These are phyloP conservation scores for Vulpes vulpes DNA, from an alignment of 2,113 vertebrate genomes.

Conservation along the genomic window DNA sequence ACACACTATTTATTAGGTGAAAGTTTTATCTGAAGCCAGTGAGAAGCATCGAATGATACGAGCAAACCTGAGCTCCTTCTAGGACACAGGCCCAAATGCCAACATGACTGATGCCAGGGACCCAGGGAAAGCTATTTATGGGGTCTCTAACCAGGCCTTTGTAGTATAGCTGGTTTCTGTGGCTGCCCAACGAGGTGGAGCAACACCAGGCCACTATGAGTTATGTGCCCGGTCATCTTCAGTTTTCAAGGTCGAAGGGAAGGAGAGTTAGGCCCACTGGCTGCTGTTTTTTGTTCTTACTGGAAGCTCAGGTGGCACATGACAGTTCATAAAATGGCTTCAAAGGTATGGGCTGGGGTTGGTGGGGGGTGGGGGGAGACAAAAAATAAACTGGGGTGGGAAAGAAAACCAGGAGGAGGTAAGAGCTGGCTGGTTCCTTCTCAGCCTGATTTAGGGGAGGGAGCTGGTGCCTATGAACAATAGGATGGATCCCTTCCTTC, in stretches of 20 bases:
- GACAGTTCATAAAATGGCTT: no score
- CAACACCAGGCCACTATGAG: background rate
- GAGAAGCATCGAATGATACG: background rate
- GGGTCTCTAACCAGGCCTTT: background rate
- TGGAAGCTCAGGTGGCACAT: no score
- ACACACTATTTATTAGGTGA: slow-evolving; percentile 62
- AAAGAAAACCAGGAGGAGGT: no score
- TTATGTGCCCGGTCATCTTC: background rate
- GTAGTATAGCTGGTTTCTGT: background rate
- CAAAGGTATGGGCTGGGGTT: no score
- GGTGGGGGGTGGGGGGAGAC: no score
- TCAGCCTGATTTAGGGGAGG: no score
- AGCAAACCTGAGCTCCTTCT: slow-evolving; percentile 44
- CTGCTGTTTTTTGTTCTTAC: background rate
- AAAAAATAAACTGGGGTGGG: no score
- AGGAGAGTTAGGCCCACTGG: background rate
- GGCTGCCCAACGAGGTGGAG: background rate
- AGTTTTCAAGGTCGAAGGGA: background rate
- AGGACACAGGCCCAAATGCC: slow-evolving; percentile 11
- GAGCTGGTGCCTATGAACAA: no score
- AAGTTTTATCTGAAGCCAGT: slow-evolving; percentile 31
- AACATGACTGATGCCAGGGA: background rate
- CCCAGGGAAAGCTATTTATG: background rate
- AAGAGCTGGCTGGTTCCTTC: no score
- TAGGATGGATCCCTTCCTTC: no score